Evolutionary conservation across 2,888 invertebrate species (phyloP), one percentile per base, ranked within the genome.

Genomic region (Dorcus parallelipipedus): DNA sequence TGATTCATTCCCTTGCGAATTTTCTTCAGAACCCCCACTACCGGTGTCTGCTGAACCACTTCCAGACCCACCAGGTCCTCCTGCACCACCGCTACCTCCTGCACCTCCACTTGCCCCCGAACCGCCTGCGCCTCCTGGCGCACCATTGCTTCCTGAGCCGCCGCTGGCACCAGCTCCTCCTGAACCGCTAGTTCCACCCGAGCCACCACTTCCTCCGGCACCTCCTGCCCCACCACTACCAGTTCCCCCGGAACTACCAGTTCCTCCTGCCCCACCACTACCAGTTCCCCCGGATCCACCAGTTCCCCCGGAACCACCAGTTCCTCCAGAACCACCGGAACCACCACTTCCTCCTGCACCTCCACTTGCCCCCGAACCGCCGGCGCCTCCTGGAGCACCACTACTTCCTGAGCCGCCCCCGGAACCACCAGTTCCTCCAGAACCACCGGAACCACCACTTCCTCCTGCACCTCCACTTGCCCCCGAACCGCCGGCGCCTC

Each of bases 261-360:
- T 47, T 26, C 33, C 42, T 9, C 38, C 49, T 3, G 54, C 42
- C 20, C 52, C 38, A 39, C 59, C 54, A 14, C n/a, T 26, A 3
- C n/a, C n/a, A n/a, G n/a, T n/a, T 26, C 33, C 42, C 9, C 38
- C 49, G 2, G 54, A 45, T 20, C 52, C 38, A 39, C 59, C 54
- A 14, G 52, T 40, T 54, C 20, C 9, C 8, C 41, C 41, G 3
- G 41, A 10, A 41, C 41, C 38, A 40, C 51, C 51, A 40, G 51
- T 5, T 14, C 59, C 55, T 9, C 52, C 55, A 23, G 52, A n/a
- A 5, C 55, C 49, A 42, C 56, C 56, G 2, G 52, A n/a, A 9
- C 55, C 52, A 42, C 56, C 56, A 5, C 38, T 86, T 0, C 93
- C 93, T 45, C 83, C 79, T 33, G 80, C 72, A 0, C 93, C 93